Evolutionary conservation across 2,113 vertebrate species (phyloP).

Genomic region (Chionis minor): DNA sequence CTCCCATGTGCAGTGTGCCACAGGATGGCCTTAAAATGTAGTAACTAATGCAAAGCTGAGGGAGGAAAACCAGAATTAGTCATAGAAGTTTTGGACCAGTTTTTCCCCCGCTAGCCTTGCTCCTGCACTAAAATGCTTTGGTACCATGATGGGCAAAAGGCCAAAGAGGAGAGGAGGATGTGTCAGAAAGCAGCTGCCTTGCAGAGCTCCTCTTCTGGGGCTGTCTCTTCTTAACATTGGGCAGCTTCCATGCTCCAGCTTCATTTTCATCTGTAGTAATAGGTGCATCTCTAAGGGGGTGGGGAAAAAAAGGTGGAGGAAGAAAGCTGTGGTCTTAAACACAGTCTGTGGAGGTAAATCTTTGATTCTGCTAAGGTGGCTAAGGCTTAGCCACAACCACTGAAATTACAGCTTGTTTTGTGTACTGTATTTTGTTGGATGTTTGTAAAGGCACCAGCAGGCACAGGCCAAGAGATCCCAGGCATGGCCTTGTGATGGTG

Average conservation of each 20-base stretch:
- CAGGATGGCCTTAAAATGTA: conserved; percentile 14
- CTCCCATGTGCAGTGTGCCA: neutral
- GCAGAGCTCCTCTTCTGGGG: neutral
- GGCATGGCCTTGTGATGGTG: neutral
- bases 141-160: neutral
- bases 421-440: neutral
- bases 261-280: neutral
- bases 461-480: neutral
- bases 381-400: neutral
- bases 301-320: neutral
- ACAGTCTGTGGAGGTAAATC: neutral
- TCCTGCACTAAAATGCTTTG: neutral
- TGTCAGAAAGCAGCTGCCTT: neutral
- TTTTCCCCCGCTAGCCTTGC: neutral
- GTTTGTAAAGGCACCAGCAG: neutral
- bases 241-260: rapidly evolving
- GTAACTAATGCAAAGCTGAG: neutral
- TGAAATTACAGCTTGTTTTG: neutral
- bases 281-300: neutral
- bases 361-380: neutral
- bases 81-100: neutral
- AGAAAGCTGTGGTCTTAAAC: neutral
- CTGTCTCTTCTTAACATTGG: rapidly evolving
- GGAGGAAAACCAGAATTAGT: neutral
- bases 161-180: neutral